phyloP scores from a whole-genome alignment of 2,797 vertebrate genomes.

The Eidolon dupreanum region DNA sequence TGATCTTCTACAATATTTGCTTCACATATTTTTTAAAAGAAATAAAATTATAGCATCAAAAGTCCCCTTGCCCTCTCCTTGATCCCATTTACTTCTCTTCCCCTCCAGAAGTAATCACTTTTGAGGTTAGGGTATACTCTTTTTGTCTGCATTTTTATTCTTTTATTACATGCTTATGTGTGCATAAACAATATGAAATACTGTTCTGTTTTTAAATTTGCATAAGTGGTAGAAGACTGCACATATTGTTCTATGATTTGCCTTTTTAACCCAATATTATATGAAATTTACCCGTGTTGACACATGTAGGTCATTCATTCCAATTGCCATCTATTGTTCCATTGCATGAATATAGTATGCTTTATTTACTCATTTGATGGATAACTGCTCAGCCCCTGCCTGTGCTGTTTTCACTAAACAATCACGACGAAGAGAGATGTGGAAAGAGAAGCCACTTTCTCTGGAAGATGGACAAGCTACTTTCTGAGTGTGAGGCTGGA shows the following conservation, averaged over 20 bases:
- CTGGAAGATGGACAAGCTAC: neutral
- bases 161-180: neutral
- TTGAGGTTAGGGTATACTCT: neutral
- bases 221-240: neutral
- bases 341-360: neutral
- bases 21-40: neutral
- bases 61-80: neutral
- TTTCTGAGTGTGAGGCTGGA: neutral
- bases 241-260: neutral
- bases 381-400: neutral
- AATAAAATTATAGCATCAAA: neutral
- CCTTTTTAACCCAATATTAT: neutral
- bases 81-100: neutral
- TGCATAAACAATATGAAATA: neutral
- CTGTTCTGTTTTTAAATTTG: slow-evolving; percentile 11
- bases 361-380: neutral
- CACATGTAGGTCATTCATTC: neutral
- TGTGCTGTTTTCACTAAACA: neutral
- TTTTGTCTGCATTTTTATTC: neutral
- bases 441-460: neutral
- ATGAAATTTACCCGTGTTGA: neutral
- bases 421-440: neutral
- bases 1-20: neutral
- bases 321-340: neutral
- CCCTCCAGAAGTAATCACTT: neutral